A percentile compares a stretch with the other conserved stretches of the same genome.
phyloP scores from a whole-genome alignment of 2,888 invertebrate species.

The Gastrophysa polygoni region DNA sequence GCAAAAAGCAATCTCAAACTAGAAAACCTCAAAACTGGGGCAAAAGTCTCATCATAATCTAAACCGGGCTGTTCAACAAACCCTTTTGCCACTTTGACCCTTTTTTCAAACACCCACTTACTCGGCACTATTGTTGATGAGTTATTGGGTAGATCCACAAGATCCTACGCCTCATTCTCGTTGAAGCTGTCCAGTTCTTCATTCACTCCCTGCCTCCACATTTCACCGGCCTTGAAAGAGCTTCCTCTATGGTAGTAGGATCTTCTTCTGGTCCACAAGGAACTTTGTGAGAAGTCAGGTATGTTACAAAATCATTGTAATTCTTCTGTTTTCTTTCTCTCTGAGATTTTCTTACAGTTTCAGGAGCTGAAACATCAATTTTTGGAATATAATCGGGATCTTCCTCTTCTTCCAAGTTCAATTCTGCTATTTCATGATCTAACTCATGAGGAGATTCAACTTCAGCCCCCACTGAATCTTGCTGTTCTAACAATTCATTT shows the following conservation, averaged over 20 bases:
- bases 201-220: constrained; percentile 26
- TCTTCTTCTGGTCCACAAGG: constrained; percentile 3
- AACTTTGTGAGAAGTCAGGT: neutral
- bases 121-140: constrained; percentile 41
- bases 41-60: too few relatives aligned
- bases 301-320: too few relatives aligned
- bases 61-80: constrained; percentile 32
- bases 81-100: constrained; percentile 37
- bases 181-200: constrained; percentile 29
- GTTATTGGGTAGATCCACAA: too few relatives aligned
- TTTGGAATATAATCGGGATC: too few relatives aligned
- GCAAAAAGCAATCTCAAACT: constrained; percentile 35
- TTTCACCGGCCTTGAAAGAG: constrained; percentile 23
- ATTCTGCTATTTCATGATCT: too few relatives aligned
- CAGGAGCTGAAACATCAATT: too few relatives aligned
- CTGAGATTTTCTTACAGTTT: too few relatives aligned
- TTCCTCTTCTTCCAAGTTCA: too few relatives aligned
- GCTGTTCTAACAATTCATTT: neutral
- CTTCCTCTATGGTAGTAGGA: constrained; percentile 25
- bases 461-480: neutral
- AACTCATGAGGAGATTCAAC: too few relatives aligned
- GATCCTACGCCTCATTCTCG: constrained; percentile 31
- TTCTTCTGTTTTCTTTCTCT: too few relatives aligned
- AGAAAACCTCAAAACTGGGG: too few relatives aligned
- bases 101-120: constrained; percentile 44